Percentiles rank a stretch among this genome's conserved stretches.
Conservation (phyloP, 2,888 invertebrate genomes). For the Drosophila robusta region DNA sequence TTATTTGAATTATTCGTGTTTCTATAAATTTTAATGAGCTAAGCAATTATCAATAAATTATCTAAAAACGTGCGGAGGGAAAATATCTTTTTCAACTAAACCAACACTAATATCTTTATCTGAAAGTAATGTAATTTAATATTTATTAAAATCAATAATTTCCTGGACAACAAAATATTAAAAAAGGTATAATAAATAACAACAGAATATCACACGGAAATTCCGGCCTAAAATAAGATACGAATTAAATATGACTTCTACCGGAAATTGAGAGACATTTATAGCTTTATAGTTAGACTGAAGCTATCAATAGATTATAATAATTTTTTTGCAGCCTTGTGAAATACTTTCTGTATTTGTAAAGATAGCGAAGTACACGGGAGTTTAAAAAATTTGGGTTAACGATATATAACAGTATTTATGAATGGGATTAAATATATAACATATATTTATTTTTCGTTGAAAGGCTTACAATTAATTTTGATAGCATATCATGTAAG, state of each 20-base stretch:
- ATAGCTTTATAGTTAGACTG: background rate
- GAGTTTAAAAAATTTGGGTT: constrained; percentile 10
- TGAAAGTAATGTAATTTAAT: background rate
- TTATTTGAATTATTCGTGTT: too few relatives aligned
- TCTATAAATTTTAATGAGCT: too few relatives aligned
- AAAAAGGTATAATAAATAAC: background rate
- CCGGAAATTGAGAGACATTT: constrained; percentile 2
- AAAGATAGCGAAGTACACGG: background rate
- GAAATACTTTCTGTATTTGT: background rate
- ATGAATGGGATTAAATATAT: constrained; percentile 19
- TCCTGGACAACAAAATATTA: background rate
- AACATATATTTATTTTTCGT: constrained; percentile 1
- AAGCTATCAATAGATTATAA: constrained; percentile 3
- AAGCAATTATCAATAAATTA: too few relatives aligned
- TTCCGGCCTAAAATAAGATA: too few relatives aligned
- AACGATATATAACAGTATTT: constrained; percentile 3
- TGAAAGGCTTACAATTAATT: constrained; percentile 5
- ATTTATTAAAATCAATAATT: background rate
- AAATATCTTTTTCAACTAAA: too few relatives aligned
- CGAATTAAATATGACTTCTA: too few relatives aligned
- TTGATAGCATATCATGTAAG: constrained; percentile 10
- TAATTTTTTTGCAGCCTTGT: background rate
- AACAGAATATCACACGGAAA: too few relatives aligned
- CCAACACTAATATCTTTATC: background rate
- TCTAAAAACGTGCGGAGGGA: too few relatives aligned